phyloP scores from a whole-genome alignment of 2,888 invertebrate species.

The Marasmarcha lunaedactyla region DNA sequence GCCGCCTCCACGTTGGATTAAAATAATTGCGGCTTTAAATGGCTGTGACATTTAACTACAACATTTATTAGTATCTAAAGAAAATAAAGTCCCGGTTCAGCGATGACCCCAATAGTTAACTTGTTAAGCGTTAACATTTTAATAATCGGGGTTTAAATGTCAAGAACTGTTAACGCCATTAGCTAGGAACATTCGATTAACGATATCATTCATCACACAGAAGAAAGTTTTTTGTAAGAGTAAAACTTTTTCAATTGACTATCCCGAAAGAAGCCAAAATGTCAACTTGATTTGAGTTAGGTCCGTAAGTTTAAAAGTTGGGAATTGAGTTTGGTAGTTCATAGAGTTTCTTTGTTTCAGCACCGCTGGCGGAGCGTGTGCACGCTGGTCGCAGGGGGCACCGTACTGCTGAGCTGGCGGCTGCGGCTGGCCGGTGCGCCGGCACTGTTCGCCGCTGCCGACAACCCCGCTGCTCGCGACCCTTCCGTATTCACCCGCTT shows the following conservation, averaged over 20 bases:
- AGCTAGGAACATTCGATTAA: too few species aligned
- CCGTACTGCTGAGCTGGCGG: constrained; percentile 79
- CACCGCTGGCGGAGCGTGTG: constrained; percentile 78
- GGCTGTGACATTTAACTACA: constrained; percentile 20
- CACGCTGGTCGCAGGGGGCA: constrained; percentile 75
- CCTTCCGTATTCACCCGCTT: constrained; percentile 83
- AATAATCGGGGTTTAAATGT: too few species aligned
- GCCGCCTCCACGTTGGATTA: constrained; percentile 33
- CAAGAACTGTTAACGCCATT: too few species aligned
- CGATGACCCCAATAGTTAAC: too few species aligned
- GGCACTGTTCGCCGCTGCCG: constrained; percentile 91
- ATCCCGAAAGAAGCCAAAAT: too few species aligned
- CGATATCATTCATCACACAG: neutral
- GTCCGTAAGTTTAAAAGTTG: too few species aligned
- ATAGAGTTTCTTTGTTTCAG: constrained; percentile 62
- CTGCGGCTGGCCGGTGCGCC: constrained; percentile 81
- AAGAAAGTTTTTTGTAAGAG: neutral
- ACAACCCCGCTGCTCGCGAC: constrained; percentile 95
- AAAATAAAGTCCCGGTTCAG: constrained; percentile 1
- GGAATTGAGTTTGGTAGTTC: neutral
- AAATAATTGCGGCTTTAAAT: constrained; percentile 35
- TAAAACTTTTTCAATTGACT: too few species aligned
- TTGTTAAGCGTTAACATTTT: too few species aligned
- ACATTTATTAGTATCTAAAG: constrained; percentile 2
- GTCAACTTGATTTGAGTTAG: too few species aligned